A percentile compares a stretch with the other conserved stretches of the same genome.
Conservation (phyloP, 2,888 invertebrate species). For the Stictocephala bisonia region DNA sequence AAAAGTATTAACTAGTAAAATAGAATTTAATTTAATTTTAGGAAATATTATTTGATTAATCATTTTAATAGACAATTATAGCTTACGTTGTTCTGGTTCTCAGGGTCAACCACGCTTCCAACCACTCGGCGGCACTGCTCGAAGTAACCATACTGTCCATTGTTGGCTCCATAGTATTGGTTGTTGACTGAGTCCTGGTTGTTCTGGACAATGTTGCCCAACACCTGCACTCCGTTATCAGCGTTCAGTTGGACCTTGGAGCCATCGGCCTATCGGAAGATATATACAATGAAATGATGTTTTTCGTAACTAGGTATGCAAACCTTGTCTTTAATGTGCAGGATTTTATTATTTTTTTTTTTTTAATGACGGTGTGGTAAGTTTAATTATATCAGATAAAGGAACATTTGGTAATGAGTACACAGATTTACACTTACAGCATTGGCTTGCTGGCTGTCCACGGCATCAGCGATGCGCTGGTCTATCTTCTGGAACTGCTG, state of each 20-base stretch:
- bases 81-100: too few species aligned
- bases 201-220: slow-evolving; percentile 75
- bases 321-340: too few species aligned
- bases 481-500: slow-evolving; percentile 67
- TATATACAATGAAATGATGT: too few species aligned
- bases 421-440: slow-evolving; percentile 23
- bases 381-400: too few species aligned
- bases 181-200: slow-evolving; percentile 73
- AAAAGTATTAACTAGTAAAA: too few species aligned
- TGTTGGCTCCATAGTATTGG: slow-evolving; percentile 67
- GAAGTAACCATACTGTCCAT: slow-evolving; percentile 63
- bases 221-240: slow-evolving; percentile 72
- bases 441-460: slow-evolving; percentile 64
- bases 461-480: slow-evolving; percentile 70
- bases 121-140: slow-evolving; percentile 67
- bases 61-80: too few species aligned
- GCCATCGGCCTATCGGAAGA: slow-evolving; percentile 68
- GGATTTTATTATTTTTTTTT: too few species aligned
- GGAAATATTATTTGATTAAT: too few species aligned
- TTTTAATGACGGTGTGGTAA: too few species aligned
- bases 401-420: too few species aligned
- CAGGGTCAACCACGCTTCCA: slow-evolving; percentile 64
- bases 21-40: too few species aligned
- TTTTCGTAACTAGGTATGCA: too few species aligned
- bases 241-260: slow-evolving; percentile 70